Evolutionary conservation across 1,140 invertebrate species (phyloP), one percentile per base, ranked within the genome.

Genomic region (Gonioctena quinquepunctata): DNA sequence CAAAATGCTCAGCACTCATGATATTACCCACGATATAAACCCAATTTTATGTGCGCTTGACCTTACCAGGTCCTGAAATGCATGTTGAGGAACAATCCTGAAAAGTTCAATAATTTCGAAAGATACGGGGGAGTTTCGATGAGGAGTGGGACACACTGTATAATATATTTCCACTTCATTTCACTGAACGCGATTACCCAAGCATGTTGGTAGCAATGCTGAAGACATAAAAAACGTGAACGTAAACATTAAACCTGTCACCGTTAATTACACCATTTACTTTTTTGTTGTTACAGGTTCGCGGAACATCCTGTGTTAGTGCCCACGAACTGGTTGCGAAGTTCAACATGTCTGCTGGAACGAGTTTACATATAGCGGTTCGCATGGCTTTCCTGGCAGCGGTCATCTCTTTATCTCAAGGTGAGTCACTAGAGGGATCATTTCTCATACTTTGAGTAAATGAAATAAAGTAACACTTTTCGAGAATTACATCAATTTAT

Each of bases 301-400:
- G 11, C 28, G 13, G 61, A 63, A 63, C 61, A 63, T 59, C 61
- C 23, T 63, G 61, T 63, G 61, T 49, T 59, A 63, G 61, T 49
- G 19, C 1, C 19, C 42, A 28, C 5, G 28, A 49, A 49, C 61
- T 28, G 61, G 61, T 25, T 63, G n/a, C 22, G 19, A 13, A 63
- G 25, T 63, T 63, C 61, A 28, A n/a, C 61, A 74, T 74, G 72
- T 71, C 69, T 25, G 68, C 64, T 21, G 72, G 68, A 69, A 70
- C 68, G 50, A 70, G 33, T 42, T 42, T 42, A 42, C 33, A 42
- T 42, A 42, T 42, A 13, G 33, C 8, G 13, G 33, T 62, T 48
- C 67, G 68, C 54, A n/a, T 74, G 56, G 62, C 21, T 48, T 50
- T 74, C 23, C 66, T 74, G 66, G 65, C 60, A 22, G 66, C 28